Conservation (phyloP, 2,888 invertebrate genomes). For the Perdita meconis region DNA sequence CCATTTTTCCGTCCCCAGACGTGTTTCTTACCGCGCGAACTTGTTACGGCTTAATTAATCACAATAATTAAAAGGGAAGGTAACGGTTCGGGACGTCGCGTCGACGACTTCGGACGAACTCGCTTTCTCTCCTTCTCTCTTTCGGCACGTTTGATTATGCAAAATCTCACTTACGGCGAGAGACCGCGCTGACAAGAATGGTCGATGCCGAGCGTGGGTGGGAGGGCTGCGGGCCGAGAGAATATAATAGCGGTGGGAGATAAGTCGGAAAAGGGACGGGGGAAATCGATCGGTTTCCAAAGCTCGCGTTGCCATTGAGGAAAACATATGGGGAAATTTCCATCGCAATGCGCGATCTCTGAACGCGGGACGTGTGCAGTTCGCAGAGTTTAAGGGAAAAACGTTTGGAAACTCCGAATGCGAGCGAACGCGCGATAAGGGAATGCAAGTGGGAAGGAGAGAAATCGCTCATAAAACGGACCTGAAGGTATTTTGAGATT, state of each 20-base stretch:
- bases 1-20: constrained; percentile 27
- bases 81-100: constrained; percentile 53
- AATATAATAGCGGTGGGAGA: constrained; percentile 41
- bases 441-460: not conserved
- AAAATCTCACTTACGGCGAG: constrained; percentile 71
- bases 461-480: not conserved
- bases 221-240: constrained; percentile 4
- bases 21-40: constrained; percentile 63
- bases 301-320: constrained; percentile 2
- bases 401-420: not conserved
- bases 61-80: constrained; percentile 82
- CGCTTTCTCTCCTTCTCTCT: too few species aligned
- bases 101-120: constrained; percentile 70
- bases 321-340: constrained; percentile 9
- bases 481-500: too few species aligned
- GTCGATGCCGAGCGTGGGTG: constrained; percentile 16
- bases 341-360: constrained; percentile 8
- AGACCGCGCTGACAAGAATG: constrained; percentile 50
- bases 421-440: not conserved
- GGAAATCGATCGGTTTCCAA: constrained; percentile 38
- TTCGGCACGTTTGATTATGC: constrained; percentile 77
- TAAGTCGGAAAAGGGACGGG: constrained; percentile 18
- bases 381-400: not conserved
- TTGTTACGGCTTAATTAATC: constrained; percentile 82
- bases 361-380: not conserved